Base-by-base conservation (phyloP, 64 coral and sea anemone genomes). In the Porites lutea region DNA sequence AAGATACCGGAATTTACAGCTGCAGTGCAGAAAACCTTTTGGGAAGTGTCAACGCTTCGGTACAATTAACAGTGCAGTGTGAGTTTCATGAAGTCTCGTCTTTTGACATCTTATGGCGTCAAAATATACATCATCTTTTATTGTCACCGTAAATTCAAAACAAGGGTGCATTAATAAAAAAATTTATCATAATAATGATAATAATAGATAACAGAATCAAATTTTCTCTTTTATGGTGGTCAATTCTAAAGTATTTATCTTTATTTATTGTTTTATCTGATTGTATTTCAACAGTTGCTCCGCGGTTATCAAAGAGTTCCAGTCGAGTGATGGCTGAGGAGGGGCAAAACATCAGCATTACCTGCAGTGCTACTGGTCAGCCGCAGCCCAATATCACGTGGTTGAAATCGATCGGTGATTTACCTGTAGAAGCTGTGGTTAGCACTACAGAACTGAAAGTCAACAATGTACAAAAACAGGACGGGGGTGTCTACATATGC, bases 1-100 rank as follows among this genome's bases (percentile, higher is more conserved):
- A 57, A 20, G 87, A 88, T 74, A 21, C 74, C 14, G 87, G 87
- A 75, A 59, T 88, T 45, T 88, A 88, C 87, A 59, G 51, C 15
- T 88, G 87, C 27, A 88, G 47, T 23, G 87, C 87, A 16, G 18
- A 57, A n/a, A 88, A 68, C 48, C 37, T 76, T 49, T 63, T 88
- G 70, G 87, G 87, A 53, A 48, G 20, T 48, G 87, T 16, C 69
- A 54, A n/a, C 5, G 70, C 50, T 59, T 75, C 86, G 27, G 71
- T 23, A 45, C 37, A 22, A 54, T 67, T 88, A 11, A 88, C 48
- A 8, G 86, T 88, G 8, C 86, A 88, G 19, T 68, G 86, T 88
- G 22, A 61, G 86, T 72, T 57, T 57, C 54, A 57, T 6, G 54
- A 57, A 12, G 7, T 57, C 4, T 4, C 54, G 12, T 57, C 4